Base-by-base conservation (phyloP, 2,113 vertebrate species). In the Romanogobio albipinnatus region DNA sequence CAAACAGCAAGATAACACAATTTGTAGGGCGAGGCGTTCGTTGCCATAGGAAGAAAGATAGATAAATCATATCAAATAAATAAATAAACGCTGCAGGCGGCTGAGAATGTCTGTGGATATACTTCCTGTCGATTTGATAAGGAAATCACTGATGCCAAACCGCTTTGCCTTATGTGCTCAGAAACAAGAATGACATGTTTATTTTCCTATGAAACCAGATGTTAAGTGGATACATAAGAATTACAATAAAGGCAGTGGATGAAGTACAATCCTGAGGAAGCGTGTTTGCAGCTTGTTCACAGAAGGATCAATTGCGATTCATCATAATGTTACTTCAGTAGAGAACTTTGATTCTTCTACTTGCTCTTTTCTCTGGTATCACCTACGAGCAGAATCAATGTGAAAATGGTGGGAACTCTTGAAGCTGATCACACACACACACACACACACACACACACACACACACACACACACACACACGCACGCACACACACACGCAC, bases 1-100 rank as follows among this genome's bases (percentile, higher is more conserved):
- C 74, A 82, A 83, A 79, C 82, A 68, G 36, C 76, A 74, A 73
- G 81, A 85, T 56, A 87, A 71, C 66, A 83, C 74, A 82, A 85
- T 78, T 76, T 82, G 61, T 85, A 51, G 39, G 26, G 75, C 75
- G 76, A 79, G 39, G 81, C 80, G 75, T 83, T 79, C 59, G 84
- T 80, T 59, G 81, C 84, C 59, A 80, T 59, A 49, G 87, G 56
- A 81, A 53, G 53, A 73, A 82, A 36, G 80, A 73, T 29, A 81
- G 79, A 81, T 82, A 82, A 82, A 82, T 82, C 81, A 82, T 82
- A 24, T 71, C 77, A 81, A 66, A 75, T 47, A 75, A 81, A 82
- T 80, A 64, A 83, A 85, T 80, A 84, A 66, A 58, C 61, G 58
- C 71, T 49, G 51, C 58, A 71, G 74, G 49, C 24, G 45, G 17